A percentile compares a stretch with the other conserved stretches of the same genome.
phyloP scores from a whole-genome alignment of 2,888 invertebrate species.

The Malthinus flaveolus region DNA sequence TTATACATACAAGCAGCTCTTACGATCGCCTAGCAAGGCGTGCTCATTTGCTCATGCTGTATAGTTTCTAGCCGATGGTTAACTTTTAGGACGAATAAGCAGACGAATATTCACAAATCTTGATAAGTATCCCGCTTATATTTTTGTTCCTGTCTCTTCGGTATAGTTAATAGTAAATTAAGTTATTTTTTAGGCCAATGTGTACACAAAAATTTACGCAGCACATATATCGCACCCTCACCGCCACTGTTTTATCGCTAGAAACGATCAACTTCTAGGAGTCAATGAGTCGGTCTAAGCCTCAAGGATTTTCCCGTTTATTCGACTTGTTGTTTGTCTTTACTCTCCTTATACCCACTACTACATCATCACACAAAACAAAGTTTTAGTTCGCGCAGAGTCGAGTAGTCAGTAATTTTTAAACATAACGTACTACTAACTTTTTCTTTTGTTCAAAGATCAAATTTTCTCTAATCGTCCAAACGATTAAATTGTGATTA shows the following conservation, averaged over 20 bases:
- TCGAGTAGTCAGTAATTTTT: slow-evolving; percentile 23
- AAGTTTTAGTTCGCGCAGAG: slow-evolving; percentile 12
- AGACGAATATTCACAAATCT: too few species aligned
- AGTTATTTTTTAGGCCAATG: not conserved
- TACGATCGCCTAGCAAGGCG: too few species aligned
- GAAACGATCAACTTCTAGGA: slow-evolving; percentile 4
- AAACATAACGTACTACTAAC: slow-evolving; percentile 25
- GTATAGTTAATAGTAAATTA: too few species aligned
- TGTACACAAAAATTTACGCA: not conserved
- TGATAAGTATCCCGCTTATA: too few species aligned
- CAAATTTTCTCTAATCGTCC: slow-evolving; percentile 1
- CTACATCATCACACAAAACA: slow-evolving; percentile 3
- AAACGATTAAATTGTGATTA: slow-evolving; percentile 12
- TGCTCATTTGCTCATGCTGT: too few species aligned
- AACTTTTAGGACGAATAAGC: too few species aligned
- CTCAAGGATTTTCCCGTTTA: not conserved
- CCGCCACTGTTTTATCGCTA: not conserved
- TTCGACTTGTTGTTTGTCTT: slow-evolving; percentile 21
- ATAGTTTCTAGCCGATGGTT: too few species aligned
- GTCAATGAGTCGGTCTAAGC: slow-evolving; percentile 6
- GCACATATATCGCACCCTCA: not conserved
- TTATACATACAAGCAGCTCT: too few species aligned
- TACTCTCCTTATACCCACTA: slow-evolving; percentile 14
- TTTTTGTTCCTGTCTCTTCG: too few species aligned
- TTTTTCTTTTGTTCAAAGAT: too few species aligned